A percentile compares a stretch with the other conserved stretches of the same genome.
Conservation (phyloP, 2,888 invertebrate genomes). For the Ochlodes sylvanus region DNA sequence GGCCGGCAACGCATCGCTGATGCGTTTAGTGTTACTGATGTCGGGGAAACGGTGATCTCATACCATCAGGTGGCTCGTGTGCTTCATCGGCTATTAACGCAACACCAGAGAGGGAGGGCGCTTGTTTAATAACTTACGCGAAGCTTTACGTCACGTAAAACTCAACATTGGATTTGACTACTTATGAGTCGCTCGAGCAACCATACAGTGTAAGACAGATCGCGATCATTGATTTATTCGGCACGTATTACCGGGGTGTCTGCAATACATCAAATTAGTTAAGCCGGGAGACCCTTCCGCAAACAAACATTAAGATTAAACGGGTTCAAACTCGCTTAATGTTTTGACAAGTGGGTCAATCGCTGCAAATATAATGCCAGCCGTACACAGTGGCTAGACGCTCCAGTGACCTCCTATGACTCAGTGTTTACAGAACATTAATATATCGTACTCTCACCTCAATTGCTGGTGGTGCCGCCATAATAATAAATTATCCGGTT, state of each 20-base stretch:
- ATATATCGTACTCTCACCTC: slow-evolving; percentile 44
- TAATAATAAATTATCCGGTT: slow-evolving; percentile 20
- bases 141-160: no score
- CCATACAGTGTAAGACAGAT: neutral
- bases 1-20: no score
- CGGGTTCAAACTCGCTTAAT: slow-evolving; percentile 56
- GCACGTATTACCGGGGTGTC: slow-evolving; percentile 29
- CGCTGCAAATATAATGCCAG: slow-evolving; percentile 62
- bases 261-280: slow-evolving; percentile 45
- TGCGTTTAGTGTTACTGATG: no score
- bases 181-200: no score
- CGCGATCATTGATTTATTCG: neutral
- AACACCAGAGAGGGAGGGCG: no score
- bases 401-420: slow-evolving; percentile 67
- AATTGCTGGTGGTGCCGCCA: slow-evolving; percentile 32
- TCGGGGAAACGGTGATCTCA: no score
- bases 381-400: slow-evolving; percentile 55
- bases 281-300: slow-evolving; percentile 55
- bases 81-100: no score
- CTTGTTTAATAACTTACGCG: no score
- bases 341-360: slow-evolving; percentile 71
- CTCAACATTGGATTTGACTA: no score
- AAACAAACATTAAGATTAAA: slow-evolving; percentile 59
- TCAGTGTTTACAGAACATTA: slow-evolving; percentile 59
- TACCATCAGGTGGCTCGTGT: no score